Conservation (phyloP, 1,140 invertebrate species). For the Pteromalus puparum region DNA sequence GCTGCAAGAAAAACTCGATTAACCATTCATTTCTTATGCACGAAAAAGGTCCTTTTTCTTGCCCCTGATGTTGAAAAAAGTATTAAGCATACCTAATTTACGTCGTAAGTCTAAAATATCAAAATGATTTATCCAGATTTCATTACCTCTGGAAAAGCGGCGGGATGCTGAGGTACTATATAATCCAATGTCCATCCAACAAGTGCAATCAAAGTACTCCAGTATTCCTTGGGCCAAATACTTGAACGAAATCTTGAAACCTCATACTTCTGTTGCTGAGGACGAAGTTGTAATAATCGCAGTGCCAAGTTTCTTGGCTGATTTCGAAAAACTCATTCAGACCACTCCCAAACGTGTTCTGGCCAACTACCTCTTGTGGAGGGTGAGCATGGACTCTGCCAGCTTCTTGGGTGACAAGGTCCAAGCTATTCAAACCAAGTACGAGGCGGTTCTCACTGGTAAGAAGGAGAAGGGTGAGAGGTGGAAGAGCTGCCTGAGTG, state of each 20-base stretch:
- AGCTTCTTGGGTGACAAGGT: background rate
- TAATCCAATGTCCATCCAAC: too few relatives aligned
- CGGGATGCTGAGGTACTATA: too few relatives aligned
- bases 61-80: too few relatives aligned
- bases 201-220: conserved; percentile 76
- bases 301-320: conserved; percentile 84
- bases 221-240: conserved; percentile 87
- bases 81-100: too few relatives aligned
- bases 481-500: conserved; percentile 90
- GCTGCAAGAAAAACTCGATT: too few relatives aligned
- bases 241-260: conserved; percentile 77
- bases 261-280: conserved; percentile 77
- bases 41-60: too few relatives aligned
- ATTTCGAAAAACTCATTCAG: conserved; percentile 78
- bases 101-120: too few relatives aligned
- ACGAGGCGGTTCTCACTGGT: background rate
- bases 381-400: conserved; percentile 81
- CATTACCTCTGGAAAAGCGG: too few relatives aligned
- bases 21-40: too few relatives aligned
- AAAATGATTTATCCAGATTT: too few relatives aligned
- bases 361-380: conserved; percentile 82
- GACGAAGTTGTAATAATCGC: conserved; percentile 88
- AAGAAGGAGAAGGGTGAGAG: conserved; percentile 79
- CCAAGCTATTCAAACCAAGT: background rate
- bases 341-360: conserved; percentile 78